Evolutionary conservation across 2,113 vertebrate species (phyloP).

Genomic region (Clarias macrocephalus): DNA sequence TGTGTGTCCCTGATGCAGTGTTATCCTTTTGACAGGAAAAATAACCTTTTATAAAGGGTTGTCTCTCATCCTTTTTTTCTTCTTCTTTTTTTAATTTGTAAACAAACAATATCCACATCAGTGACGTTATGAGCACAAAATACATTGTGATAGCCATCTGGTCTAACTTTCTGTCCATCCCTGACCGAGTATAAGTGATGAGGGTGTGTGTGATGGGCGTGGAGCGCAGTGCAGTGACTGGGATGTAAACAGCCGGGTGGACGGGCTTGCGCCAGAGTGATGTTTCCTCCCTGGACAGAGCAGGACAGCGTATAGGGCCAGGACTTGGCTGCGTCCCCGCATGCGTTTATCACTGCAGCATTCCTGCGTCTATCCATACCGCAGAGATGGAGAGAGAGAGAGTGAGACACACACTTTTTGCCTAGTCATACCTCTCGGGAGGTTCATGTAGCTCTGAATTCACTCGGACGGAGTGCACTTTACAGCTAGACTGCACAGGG

Average conservation of each 20-base stretch:
- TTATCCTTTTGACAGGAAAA: not conserved
- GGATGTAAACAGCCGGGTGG: slow-evolving; percentile 34
- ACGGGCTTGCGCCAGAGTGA: slow-evolving; percentile 33
- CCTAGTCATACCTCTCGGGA: slow-evolving; percentile 24
- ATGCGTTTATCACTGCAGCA: slow-evolving; percentile 67
- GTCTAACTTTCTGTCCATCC: not conserved
- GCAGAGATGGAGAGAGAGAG: slow-evolving; percentile 39
- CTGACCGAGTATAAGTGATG: slow-evolving; percentile 50
- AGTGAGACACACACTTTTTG: slow-evolving; percentile 22
- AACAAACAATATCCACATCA: not conserved
- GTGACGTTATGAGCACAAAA: not conserved
- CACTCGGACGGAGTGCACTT: not conserved
- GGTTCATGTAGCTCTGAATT: not conserved
- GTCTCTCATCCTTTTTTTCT: too few species aligned
- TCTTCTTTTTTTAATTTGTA: not conserved
- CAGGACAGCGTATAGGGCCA: slow-evolving; percentile 63
- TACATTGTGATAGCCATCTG: not conserved
- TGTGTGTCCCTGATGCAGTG: not conserved
- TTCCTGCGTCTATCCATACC: slow-evolving; percentile 68
- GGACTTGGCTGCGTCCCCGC: slow-evolving; percentile 60
- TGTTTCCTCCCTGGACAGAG: slow-evolving; percentile 61
- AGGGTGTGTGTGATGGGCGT: not conserved
- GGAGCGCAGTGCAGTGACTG: slow-evolving; percentile 8
- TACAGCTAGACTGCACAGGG: not conserved
- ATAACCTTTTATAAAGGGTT: not conserved